These are phyloP conservation scores for Chymomyza amoena DNA, from an alignment of 2,888 invertebrate species.

Conservation along the genomic window DNA sequence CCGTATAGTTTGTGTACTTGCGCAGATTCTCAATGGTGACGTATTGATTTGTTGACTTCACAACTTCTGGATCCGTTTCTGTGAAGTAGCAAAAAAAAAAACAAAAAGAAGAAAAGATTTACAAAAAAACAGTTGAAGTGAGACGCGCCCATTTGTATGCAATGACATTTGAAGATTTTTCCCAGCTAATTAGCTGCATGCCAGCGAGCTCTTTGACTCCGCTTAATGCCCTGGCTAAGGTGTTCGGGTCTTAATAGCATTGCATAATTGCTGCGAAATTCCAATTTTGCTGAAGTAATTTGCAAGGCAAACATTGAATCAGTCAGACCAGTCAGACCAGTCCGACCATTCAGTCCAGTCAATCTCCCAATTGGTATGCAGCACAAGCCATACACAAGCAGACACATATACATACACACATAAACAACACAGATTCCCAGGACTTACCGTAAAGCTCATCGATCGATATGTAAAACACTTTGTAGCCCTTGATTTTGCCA, in stretches of 20 bases:
- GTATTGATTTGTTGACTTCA: constrained; percentile 82
- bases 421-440: background rate
- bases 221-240: constrained; percentile 32
- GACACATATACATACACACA: constrained; percentile 14
- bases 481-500: constrained; percentile 90
- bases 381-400: constrained; percentile 7
- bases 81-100: constrained; percentile 40
- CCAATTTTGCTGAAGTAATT: constrained; percentile 56
- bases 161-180: background rate
- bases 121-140: too few relatives aligned
- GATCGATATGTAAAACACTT: constrained; percentile 88
- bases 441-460: constrained; percentile 88
- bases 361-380: background rate
- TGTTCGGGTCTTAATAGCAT: constrained; percentile 68
- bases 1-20: constrained; percentile 94
- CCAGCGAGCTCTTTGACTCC: background rate
- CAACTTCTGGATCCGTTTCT: constrained; percentile 87
- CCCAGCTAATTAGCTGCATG: background rate
- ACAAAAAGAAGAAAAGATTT: background rate
- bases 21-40: constrained; percentile 85
- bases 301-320: constrained; percentile 56
- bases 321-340: constrained; percentile 5
- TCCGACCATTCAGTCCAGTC: background rate
- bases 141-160: background rate
- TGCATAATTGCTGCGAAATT: constrained; percentile 60